phyloP scores from a whole-genome alignment of 2,797 vertebrate genomes.

The Taeniopygia guttata region DNA sequence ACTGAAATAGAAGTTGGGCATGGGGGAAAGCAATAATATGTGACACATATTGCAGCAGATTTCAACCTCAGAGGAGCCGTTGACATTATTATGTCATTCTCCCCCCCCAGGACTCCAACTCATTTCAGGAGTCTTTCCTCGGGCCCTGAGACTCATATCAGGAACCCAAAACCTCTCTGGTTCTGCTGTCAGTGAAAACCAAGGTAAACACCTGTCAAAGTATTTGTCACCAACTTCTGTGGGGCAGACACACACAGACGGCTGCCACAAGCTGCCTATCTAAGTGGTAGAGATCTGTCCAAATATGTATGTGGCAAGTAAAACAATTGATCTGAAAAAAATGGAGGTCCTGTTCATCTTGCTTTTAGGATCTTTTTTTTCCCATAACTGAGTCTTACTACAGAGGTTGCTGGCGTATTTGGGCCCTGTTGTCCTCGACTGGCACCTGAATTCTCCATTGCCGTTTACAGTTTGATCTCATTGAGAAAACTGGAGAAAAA shows the following conservation, averaged over 20 bases:
- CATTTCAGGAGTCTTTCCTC: slow-evolving; percentile 29
- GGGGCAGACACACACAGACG: not conserved
- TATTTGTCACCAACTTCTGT: not conserved
- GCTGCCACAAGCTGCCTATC: not conserved
- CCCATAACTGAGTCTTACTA: not conserved
- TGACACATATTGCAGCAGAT: not conserved
- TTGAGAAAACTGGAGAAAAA: not conserved
- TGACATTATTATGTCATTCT: not conserved
- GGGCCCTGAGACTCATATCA: slow-evolving; percentile 26
- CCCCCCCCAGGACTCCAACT: not conserved
- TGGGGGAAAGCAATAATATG: not conserved
- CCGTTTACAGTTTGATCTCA: not conserved
- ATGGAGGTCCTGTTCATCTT: not conserved
- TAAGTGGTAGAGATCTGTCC: not conserved
- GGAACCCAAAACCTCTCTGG: not conserved
- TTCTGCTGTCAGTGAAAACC: not conserved
- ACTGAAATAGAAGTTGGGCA: not conserved
- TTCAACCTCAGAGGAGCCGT: not conserved
- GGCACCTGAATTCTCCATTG: not conserved
- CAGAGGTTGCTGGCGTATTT: not conserved
- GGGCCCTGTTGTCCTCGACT: not conserved
- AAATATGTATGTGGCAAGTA: accelerated
- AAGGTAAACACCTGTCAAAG: not conserved
- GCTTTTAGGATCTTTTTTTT: not conserved
- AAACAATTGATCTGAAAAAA: not conserved